Evolutionary conservation across 2,113 vertebrate species (phyloP), one percentile per base, ranked within the genome.

Genomic region (Zapus hudsonius): DNA sequence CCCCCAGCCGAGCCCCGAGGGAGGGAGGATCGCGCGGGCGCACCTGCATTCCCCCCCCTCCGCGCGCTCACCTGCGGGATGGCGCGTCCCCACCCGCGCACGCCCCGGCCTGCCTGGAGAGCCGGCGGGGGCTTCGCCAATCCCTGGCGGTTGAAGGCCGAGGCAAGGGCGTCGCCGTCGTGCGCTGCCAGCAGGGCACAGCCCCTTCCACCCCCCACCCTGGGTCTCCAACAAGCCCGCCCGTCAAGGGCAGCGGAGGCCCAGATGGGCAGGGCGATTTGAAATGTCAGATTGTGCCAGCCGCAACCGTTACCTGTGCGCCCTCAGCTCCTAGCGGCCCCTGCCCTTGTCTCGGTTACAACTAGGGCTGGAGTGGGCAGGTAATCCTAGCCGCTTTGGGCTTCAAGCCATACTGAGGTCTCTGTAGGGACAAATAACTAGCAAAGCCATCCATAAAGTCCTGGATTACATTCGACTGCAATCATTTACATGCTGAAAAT

Each of bases 61-160:
- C 92, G 9, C 81, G 29, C 55, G 9, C 95, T 55, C 95, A 96
- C 95, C 95, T 96, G 96, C 72, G 36, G 0, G 33, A 27, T 5
- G 11, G 1, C 16, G 52, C 52, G 52, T 52, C 52, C 6, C 6
- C 11, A n/a, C n/a, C n/a, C n/a, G n/a, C n/a, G n/a, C n/a, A n/a
- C n/a, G n/a, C n/a, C 7, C 16, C 52, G 7, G 52, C 52, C 52
- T 2, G 52, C 52, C 52, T 52, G 52, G 52, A 52, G 52, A 52
- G 52, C 52, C 47, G 5, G 0, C 5, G 61, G 0, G 52, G n/a
- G 74, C 31, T 75, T 4, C 52, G 12, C 12, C 4, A 44, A 85
- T 3, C 47, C 17, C 17, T 1, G 11, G 36, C 33, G 78, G 0
- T 27, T 1, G 76, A 82, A 90, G 93, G 94, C 94, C 93, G 2